Percentiles rank a stretch among this genome's conserved stretches.
phyloP scores from a whole-genome alignment of 1,140 invertebrate species.

The Gonioctena quinquepunctata region DNA sequence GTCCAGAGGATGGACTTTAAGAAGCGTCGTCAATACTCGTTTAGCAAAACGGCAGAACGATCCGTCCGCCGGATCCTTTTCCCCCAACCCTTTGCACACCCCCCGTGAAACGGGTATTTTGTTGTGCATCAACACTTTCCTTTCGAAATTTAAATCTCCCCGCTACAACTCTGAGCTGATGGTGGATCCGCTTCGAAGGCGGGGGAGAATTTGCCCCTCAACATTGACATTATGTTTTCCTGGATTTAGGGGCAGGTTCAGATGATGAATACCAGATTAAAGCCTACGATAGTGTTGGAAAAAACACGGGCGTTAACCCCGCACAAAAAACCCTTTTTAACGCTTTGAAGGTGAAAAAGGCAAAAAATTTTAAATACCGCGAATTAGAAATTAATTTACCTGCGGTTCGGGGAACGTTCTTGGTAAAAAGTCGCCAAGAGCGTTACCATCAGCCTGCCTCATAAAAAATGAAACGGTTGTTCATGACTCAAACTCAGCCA shows the following conservation, averaged over 20 bases:
- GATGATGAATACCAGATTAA: slow-evolving; percentile 6
- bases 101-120: too few relatives aligned
- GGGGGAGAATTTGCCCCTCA: not conserved
- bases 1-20: too few relatives aligned
- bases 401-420: too few relatives aligned
- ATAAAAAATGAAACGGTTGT: too few relatives aligned
- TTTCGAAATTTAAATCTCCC: not conserved
- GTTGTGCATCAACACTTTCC: not conserved
- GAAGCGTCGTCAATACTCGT: too few relatives aligned
- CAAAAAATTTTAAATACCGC: not conserved
- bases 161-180: not conserved
- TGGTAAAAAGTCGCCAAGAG: too few relatives aligned
- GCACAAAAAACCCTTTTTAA: not conserved
- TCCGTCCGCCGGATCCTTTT: too few relatives aligned
- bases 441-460: too few relatives aligned
- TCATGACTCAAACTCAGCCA: too few relatives aligned
- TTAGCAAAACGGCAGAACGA: too few relatives aligned
- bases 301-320: not conserved
- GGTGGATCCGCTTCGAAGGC: slow-evolving; percentile 5
- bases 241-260: not conserved
- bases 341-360: not conserved
- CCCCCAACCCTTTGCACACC: too few relatives aligned
- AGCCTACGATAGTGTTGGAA: slow-evolving; percentile 9
- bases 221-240: slow-evolving; percentile 9
- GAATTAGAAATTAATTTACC: not conserved